Base-by-base conservation (phyloP, 2,888 invertebrate genomes). In the Trachelus troglodyta region DNA sequence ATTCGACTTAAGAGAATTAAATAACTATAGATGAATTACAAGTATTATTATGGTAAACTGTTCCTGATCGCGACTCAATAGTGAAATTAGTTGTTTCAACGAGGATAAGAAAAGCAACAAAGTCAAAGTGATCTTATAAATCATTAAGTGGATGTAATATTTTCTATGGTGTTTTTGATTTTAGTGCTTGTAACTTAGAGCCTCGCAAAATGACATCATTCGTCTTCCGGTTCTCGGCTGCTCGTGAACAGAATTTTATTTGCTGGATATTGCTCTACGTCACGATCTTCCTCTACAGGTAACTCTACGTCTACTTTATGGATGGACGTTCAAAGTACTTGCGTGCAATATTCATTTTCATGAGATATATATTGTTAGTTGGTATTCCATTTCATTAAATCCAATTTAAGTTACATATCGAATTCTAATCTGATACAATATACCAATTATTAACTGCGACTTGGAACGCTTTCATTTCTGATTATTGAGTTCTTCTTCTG, bases 161-260 rank as follows among this genome's bases (percentile, higher is more conserved):
- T 56, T 56, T 56, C 23, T 23, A 23, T 56, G 56, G 56, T 56
- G 56, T 56, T 56, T 56, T 9, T 23, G 0, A 56, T 56, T 56
- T 56, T 23, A 56, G 23, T 23, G 23, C 6, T 56, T 23, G 23
- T 56, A 56, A 56, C 56, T 56, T 56, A 23, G 9, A 56, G 56
- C 23, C 23, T 9, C 56, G 23, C 15, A 23, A 56, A 56, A 34
- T 71, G 71, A 71, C 23, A 71, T 71, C 71, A 71, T 23, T 15
- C 71, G 31, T 12, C 71, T 71, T 71, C 71, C 71, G 71, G 71
- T 34, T 71, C 31, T 71, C 71, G 33, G 9, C 11, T 33, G 31
- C 34, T 34, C 71, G 71, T 71, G 71, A 71, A 71, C 31, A 71
- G 71, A 71, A 71, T 71, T 71, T 71, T 31, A 71, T 31, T 71